phyloP scores from a whole-genome alignment of 2,797 vertebrate species.

The Macroramphosus scolopax region DNA sequence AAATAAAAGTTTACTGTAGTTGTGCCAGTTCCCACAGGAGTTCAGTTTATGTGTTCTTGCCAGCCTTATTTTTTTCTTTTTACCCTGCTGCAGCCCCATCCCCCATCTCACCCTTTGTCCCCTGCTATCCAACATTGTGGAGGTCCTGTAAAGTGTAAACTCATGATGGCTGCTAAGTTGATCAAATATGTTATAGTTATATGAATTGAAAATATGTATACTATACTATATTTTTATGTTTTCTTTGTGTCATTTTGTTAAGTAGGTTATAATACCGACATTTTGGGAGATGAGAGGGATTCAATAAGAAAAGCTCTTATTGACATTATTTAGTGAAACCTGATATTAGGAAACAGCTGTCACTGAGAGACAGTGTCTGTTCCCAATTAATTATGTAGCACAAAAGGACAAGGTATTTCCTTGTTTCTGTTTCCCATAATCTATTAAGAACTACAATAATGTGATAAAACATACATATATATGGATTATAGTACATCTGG shows the following conservation, averaged over 20 bases:
- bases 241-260: constrained; percentile 1
- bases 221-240: background rate
- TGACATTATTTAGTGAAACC: constrained; percentile 32
- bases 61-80: constrained; percentile 39
- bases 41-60: constrained; percentile 48
- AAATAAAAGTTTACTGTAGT: constrained; percentile 31
- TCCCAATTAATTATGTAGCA: constrained; percentile 4
- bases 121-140: constrained; percentile 33
- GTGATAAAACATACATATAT: too few relatives aligned
- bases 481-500: too few relatives aligned
- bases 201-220: too few relatives aligned
- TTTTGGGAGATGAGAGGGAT: background rate
- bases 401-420: background rate
- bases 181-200: background rate
- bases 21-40: constrained; percentile 47
- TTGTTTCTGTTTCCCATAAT: too few relatives aligned
- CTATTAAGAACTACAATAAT: too few relatives aligned
- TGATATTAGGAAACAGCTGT: constrained; percentile 11
- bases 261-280: constrained; percentile 1
- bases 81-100: constrained; percentile 40
- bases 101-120: constrained; percentile 37
- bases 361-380: background rate
- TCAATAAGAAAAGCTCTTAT: constrained; percentile 9
- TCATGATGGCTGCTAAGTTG: constrained; percentile 10
- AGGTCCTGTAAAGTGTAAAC: constrained; percentile 24